phyloP scores from a whole-genome alignment of 2,797 vertebrate genomes.

The Crocidura indochinensis region DNA sequence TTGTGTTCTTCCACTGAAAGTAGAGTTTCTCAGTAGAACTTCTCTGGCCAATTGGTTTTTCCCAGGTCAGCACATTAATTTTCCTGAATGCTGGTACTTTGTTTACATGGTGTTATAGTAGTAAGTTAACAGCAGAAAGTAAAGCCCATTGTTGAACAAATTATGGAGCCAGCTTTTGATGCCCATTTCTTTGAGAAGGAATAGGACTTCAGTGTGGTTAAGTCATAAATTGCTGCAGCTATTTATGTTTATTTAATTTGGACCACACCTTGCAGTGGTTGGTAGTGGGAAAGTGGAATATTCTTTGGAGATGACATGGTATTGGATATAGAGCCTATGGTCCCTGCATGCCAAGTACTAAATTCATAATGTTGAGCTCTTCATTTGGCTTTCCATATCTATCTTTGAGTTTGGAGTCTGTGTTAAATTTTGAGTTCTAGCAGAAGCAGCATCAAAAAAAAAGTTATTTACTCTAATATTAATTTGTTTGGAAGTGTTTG shows the following conservation, averaged over 20 bases:
- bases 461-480: conserved; percentile 83
- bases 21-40: neutral
- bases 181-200: neutral
- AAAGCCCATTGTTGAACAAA: neutral
- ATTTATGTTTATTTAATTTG: too few species aligned
- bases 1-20: neutral
- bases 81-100: neutral
- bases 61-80: neutral
- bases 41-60: neutral
- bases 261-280: too few species aligned
- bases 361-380: too few species aligned
- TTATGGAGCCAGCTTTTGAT: neutral
- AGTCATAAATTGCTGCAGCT: neutral
- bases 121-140: neutral
- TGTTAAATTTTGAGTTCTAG: conserved; percentile 68
- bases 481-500: conserved; percentile 86
- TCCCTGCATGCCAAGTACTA: too few species aligned
- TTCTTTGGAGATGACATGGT: too few species aligned
- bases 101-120: neutral
- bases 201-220: neutral
- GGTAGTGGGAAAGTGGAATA: too few species aligned
- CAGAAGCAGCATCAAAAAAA: neutral
- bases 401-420: conserved; percentile 61
- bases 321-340: too few species aligned
- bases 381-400: neutral